These are phyloP conservation scores for Aldabrachelys gigantea DNA, from an alignment of 2,113 vertebrate species.

Conservation along the genomic window DNA sequence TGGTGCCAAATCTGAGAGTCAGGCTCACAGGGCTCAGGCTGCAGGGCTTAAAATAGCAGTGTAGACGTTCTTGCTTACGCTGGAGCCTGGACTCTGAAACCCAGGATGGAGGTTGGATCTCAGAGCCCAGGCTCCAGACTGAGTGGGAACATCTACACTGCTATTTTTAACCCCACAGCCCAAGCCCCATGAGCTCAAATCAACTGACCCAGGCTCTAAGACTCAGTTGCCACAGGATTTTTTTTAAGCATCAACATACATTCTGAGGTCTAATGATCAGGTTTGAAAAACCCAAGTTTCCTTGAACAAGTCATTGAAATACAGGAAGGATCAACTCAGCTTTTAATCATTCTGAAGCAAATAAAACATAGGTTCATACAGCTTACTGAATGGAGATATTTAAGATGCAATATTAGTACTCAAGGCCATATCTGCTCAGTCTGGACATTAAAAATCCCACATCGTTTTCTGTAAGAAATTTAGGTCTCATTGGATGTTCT, in stretches of 20 bases:
- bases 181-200: neutral
- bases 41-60: neutral
- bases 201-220: neutral
- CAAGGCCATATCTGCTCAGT: neutral
- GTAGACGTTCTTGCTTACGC: neutral
- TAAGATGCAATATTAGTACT: neutral
- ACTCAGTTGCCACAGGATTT: neutral
- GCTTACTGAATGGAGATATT: neutral
- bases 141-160: neutral
- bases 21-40: neutral
- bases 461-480: neutral
- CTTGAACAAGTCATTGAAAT: neutral
- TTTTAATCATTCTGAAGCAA: neutral
- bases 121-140: neutral
- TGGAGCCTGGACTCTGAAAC: neutral
- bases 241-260: neutral
- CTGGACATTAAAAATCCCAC: neutral
- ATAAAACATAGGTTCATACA: neutral
- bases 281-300: neutral
- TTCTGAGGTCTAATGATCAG: neutral
- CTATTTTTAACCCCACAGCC: neutral
- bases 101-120: neutral
- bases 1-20: neutral
- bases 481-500: neutral
- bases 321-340: neutral